Evolutionary conservation across 2,888 invertebrate genomes (phyloP).

Genomic region (Tridacna crocea): DNA sequence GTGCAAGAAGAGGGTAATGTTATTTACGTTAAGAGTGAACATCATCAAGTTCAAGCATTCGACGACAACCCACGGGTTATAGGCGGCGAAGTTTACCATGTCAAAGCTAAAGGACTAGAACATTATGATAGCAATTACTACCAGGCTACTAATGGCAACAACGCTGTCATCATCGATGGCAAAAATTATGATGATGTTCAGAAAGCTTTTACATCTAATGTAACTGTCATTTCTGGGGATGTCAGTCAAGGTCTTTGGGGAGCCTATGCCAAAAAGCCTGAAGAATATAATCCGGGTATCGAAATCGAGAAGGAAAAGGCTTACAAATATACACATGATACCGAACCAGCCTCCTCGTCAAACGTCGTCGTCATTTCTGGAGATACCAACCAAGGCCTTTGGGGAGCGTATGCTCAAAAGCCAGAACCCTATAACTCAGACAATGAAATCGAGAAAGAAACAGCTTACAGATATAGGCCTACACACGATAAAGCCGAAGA

Average conservation of each 20-base stretch:
- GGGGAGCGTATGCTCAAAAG: conserved; percentile 37
- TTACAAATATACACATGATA: conserved; percentile 29
- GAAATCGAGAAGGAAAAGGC: conserved; percentile 31
- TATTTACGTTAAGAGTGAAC: conserved; percentile 1
- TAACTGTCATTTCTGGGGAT: not conserved
- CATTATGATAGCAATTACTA: not conserved
- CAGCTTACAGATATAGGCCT: conserved; percentile 29
- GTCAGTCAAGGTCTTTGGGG: conserved; percentile 38
- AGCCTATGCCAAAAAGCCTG: conserved; percentile 38
- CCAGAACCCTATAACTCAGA: conserved; percentile 28
- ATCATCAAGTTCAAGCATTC: not conserved
- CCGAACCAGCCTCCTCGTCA: not conserved
- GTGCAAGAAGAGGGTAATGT: conserved; percentile 11
- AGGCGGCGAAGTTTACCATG: conserved; percentile 36
- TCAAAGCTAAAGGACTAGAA: conserved; percentile 28
- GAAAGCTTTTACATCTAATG: not conserved
- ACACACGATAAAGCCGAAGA: conserved; percentile 28
- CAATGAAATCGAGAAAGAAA: conserved; percentile 26
- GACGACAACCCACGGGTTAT: not conserved
- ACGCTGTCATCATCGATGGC: conserved; percentile 3
- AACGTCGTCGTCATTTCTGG: not conserved
- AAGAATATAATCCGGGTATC: conserved; percentile 6
- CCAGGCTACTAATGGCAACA: not conserved
- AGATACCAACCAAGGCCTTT: conserved; percentile 27
- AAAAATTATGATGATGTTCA: not conserved